phyloP scores from a whole-genome alignment of 2,113 vertebrate species.

The Odobenus rosmarus region DNA sequence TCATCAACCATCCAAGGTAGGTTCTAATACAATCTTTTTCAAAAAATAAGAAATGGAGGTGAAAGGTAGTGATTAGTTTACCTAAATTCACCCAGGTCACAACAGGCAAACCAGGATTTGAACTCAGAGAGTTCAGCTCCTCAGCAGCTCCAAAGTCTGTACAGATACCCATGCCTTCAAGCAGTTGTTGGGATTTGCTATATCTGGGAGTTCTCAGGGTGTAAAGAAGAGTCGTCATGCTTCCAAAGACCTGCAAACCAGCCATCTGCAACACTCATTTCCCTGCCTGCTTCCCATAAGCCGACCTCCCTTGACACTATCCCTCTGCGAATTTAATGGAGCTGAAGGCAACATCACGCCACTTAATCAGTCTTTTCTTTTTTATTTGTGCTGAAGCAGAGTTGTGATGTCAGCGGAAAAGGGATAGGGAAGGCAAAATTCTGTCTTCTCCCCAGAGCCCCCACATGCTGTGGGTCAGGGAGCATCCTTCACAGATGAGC shows the following conservation, averaged over 20 bases:
- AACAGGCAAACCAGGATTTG: not conserved
- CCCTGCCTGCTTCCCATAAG: not conserved
- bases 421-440: not conserved
- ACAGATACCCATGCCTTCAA: not conserved
- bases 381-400: not conserved
- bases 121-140: not conserved
- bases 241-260: not conserved
- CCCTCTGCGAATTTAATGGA: not conserved
- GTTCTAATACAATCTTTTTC: not conserved
- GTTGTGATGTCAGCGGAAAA: not conserved
- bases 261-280: not conserved
- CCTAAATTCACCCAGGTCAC: not conserved
- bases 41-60: not conserved
- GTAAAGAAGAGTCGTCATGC: not conserved
- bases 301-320: not conserved
- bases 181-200: not conserved
- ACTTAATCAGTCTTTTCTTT: constrained; percentile 23
- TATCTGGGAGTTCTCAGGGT: not conserved
- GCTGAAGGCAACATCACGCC: not conserved
- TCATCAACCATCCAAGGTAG: not conserved
- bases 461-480: not conserved
- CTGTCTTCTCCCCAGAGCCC: not conserved
- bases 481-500: not conserved
- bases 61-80: not conserved
- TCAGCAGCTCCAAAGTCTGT: not conserved